Evolutionary conservation across 2,113 vertebrate genomes (phyloP).

Genomic region (Myrmecobius fasciatus): DNA sequence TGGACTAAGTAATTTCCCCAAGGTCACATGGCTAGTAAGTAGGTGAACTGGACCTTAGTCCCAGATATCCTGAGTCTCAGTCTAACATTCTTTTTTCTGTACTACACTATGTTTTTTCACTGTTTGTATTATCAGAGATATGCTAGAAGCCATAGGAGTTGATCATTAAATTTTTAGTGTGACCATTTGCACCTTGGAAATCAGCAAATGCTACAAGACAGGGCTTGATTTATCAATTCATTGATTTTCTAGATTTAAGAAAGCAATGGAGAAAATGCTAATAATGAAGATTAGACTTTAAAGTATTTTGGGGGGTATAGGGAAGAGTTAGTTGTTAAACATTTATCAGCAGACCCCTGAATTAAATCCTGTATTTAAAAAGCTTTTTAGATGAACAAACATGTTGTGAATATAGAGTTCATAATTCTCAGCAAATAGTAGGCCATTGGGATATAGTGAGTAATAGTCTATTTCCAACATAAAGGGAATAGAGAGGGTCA

Average conservation of each 20-base stretch:
- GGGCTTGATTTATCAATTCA: neutral
- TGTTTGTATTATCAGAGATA: neutral
- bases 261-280: neutral
- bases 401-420: neutral
- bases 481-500: neutral
- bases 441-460: neutral
- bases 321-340: neutral
- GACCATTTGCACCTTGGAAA: neutral
- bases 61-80: neutral
- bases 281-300: neutral
- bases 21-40: neutral
- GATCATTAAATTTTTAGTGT: neutral
- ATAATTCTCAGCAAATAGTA: slow-evolving; percentile 1
- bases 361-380: neutral
- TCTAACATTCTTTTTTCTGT: neutral
- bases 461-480: neutral
- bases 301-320: neutral
- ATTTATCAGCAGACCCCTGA: neutral
- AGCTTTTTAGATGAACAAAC: neutral
- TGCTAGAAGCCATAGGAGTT: neutral
- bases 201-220: neutral
- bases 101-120: neutral
- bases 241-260: neutral
- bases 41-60: neutral
- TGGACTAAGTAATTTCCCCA: neutral